Conservation (phyloP, 1,140 invertebrate species). For the Meloidogyne exigua region DNA sequence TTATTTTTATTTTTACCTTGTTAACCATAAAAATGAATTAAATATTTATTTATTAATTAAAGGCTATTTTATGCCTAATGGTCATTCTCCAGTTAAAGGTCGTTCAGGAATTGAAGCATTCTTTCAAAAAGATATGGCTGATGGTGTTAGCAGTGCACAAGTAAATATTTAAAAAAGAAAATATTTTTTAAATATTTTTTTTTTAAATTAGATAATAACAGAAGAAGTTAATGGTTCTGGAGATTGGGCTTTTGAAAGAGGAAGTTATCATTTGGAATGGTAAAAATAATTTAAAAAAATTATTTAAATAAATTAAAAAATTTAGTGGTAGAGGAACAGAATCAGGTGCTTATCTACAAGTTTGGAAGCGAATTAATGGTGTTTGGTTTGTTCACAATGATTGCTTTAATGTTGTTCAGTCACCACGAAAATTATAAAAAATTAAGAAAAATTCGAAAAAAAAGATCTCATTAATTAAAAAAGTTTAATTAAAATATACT, state of each 20-base stretch:
- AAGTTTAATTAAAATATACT: no score
- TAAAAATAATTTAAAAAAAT: slow-evolving; percentile 5
- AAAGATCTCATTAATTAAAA: not conserved
- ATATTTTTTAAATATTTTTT: not conserved
- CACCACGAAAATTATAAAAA: slow-evolving; percentile 21
- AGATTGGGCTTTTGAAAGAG: slow-evolving; percentile 63
- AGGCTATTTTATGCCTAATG: slow-evolving; percentile 64
- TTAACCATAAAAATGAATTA: no score
- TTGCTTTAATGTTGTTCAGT: slow-evolving; percentile 57
- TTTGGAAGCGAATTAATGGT: slow-evolving; percentile 64
- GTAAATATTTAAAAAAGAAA: slow-evolving; percentile 3
- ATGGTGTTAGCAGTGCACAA: slow-evolving; percentile 54
- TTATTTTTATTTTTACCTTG: no score
- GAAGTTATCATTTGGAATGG: slow-evolving; percentile 57
- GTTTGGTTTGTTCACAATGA: slow-evolving; percentile 63
- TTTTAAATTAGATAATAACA: slow-evolving; percentile 58
- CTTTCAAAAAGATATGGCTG: slow-evolving; percentile 62
- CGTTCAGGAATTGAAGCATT: slow-evolving; percentile 58
- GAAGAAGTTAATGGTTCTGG: slow-evolving; percentile 62
- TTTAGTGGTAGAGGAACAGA: slow-evolving; percentile 48
- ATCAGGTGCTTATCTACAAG: slow-evolving; percentile 59
- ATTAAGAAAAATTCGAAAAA: not conserved
- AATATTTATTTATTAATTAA: not conserved
- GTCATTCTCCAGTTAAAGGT: slow-evolving; percentile 57
- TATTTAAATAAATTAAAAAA: not conserved